phyloP scores from a whole-genome alignment of 2,797 vertebrate species.

The Oreochromis grahami region DNA sequence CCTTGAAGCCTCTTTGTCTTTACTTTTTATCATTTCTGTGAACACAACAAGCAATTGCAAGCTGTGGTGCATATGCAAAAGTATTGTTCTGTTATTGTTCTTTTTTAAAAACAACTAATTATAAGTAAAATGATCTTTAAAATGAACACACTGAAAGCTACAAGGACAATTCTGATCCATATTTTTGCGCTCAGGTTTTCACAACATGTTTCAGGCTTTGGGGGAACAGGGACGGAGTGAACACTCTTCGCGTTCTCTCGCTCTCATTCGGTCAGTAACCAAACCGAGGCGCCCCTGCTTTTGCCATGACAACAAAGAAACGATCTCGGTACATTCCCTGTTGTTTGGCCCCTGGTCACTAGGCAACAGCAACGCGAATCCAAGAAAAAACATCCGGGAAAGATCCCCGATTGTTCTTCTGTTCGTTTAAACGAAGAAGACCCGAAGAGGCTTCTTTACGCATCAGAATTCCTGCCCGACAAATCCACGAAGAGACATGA shows the following conservation, averaged over 20 bases:
- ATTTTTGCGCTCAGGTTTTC: neutral
- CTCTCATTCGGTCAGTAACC: conserved; percentile 3
- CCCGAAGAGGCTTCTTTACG: conserved; percentile 1
- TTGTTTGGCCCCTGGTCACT: conserved; percentile 42
- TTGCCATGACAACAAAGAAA: conserved; percentile 63
- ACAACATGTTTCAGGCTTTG: neutral
- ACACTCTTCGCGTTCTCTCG: neutral
- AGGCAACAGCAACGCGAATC: conserved; percentile 64
- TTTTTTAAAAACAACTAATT: neutral
- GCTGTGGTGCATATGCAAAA: neutral
- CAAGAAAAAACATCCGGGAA: conserved; percentile 53
- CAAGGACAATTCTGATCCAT: neutral
- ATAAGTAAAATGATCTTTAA: neutral
- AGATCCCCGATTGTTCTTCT: neutral
- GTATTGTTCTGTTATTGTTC: neutral
- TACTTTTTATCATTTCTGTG: neutral
- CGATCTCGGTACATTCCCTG: conserved; percentile 45
- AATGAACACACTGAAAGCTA: neutral
- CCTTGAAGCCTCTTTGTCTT: neutral
- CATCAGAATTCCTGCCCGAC: neutral
- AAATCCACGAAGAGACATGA: conserved; percentile 37
- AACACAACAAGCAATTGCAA: neutral
- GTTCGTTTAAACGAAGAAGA: conserved; percentile 14
- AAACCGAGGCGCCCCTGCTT: conserved; percentile 29
- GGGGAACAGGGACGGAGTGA: neutral